Evolutionary conservation across 2,113 vertebrate genomes (phyloP), one percentile per base, ranked within the genome.

Genomic region (Phoxinus phoxinus): DNA sequence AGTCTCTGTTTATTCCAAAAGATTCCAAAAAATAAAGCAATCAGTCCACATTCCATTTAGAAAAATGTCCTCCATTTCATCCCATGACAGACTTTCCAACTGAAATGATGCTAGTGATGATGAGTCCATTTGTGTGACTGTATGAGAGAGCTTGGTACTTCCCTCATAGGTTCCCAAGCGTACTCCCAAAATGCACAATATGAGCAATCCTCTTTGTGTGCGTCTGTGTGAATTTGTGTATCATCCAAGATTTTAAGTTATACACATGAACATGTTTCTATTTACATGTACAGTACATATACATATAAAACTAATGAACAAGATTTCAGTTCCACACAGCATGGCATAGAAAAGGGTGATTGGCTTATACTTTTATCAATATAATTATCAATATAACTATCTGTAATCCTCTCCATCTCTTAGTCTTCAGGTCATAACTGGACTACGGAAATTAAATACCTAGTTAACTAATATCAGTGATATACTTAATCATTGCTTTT

Each of bases 1-100:
- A 89, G 88, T 83, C 86, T 84, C 75, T 84, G 74, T 91, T 91
- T 91, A 91, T 90, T 91, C 86, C 74, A 88, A 91, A 91, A 91
- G 72, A 80, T 84, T 90, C 87, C 88, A 86, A 89, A 91, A 91
- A 91, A 91, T 90, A 87, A 90, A 89, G 83, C 89, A 87, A 87
- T 87, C 79, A 12, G 65, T 87, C 87, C 86, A 90, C 90, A 88
- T 88, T 91, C 89, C 89, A 78, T 85, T 87, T 90, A 87, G 85
- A 91, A 89, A 91, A 90, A 83, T 82, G 72, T 79, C 85, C 88
- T 80, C 56, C 80, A 13, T 53, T 82, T 87, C 65, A 37, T 74
- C 53, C 81, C 79, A 37, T 71, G 30, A 41, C 73, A 81, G 71
- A 85, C 85, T 63, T 35, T 84, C 83, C n/a, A 12, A 80, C 79